These are phyloP conservation scores for Callipepla californica DNA, from an alignment of 2,113 vertebrate species.

Conservation along the genomic window DNA sequence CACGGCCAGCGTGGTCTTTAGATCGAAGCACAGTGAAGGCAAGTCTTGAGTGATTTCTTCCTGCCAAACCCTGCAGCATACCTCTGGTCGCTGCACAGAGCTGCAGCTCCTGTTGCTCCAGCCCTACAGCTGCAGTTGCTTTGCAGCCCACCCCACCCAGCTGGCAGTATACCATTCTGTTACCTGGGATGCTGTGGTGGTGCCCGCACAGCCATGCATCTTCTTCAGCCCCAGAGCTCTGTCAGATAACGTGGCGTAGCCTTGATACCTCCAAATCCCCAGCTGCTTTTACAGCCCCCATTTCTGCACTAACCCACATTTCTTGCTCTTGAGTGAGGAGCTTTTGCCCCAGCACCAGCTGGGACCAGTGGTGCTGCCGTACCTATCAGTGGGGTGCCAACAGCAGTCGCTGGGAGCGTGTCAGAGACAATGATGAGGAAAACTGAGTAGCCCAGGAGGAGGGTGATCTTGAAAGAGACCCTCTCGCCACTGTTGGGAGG, in stretches of 20 bases:
- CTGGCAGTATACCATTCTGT: neutral
- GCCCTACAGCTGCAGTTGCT: fast-evolving
- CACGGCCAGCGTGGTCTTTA: no score
- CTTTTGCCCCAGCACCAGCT: neutral
- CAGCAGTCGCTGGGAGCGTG: constrained; percentile 92
- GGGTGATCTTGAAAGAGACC: constrained; percentile 98
- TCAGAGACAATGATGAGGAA: constrained; percentile 98
- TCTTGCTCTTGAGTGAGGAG: neutral
- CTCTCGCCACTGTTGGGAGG: constrained; percentile 96
- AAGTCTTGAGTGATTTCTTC: neutral
- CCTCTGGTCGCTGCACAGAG: neutral
- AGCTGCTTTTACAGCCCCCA: neutral
- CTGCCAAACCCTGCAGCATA: neutral
- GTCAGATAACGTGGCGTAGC: neutral
- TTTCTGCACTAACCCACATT: neutral
- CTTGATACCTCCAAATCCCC: neutral
- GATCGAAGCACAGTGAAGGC: neutral
- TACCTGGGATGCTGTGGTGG: neutral
- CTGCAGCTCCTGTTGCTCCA: neutral
- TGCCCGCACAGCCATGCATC: neutral
- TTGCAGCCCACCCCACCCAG: neutral
- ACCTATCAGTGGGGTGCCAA: constrained; percentile 95
- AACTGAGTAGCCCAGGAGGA: constrained; percentile 96
- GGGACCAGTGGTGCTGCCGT: neutral
- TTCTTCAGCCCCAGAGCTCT: neutral